Evolutionary conservation across 2,113 vertebrate species (phyloP).

Genomic region (Rhinoptilus africanus): DNA sequence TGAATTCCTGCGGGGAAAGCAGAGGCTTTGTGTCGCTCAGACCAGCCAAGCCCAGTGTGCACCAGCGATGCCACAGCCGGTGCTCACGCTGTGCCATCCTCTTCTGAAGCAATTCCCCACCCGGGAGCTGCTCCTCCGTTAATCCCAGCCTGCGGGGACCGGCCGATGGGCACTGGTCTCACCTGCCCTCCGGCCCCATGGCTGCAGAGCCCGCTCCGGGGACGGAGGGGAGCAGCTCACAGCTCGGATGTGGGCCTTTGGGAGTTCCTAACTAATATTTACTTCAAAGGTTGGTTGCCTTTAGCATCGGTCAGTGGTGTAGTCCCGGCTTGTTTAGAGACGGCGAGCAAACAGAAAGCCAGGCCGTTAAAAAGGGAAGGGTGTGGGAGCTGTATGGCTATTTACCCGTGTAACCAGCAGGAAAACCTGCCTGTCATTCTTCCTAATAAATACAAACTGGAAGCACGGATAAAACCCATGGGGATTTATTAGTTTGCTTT

Average conservation of each 20-base stretch:
- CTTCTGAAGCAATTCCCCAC: accelerated
- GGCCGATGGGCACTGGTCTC: accelerated
- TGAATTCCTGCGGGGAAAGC: not conserved
- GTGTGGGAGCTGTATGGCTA: not conserved
- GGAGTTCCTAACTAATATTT: not conserved
- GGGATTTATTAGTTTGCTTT: constrained; percentile 75
- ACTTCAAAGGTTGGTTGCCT: constrained; percentile 15
- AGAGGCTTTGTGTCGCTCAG: not conserved
- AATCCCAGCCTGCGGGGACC: accelerated
- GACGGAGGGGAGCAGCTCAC: not conserved
- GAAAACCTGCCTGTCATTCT: not conserved
- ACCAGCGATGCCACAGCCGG: accelerated
- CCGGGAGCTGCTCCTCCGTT: not conserved
- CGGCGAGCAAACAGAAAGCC: not conserved
- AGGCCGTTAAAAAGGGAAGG: not conserved
- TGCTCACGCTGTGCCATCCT: accelerated
- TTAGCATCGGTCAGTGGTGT: not conserved
- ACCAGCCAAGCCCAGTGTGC: accelerated
- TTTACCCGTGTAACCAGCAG: constrained; percentile 25
- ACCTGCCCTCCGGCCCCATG: accelerated
- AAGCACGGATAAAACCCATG: not conserved
- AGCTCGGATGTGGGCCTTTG: accelerated
- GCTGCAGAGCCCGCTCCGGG: accelerated
- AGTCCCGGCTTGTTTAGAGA: not conserved
- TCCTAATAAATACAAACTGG: constrained; percentile 46